Conservation (phyloP, 2,888 invertebrate genomes). For the Adela reaumurella region DNA sequence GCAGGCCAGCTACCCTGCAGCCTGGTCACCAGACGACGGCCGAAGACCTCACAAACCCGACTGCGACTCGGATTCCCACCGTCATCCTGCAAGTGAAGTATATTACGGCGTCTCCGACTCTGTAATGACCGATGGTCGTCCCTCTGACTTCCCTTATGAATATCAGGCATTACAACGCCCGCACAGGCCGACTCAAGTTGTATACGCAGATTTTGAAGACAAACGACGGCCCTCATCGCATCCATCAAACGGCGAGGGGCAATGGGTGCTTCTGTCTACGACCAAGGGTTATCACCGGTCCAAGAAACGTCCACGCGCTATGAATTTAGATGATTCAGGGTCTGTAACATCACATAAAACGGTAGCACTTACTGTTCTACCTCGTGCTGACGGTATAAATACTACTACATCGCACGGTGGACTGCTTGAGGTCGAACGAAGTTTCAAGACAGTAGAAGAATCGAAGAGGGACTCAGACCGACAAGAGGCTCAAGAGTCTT, state of each 20-base stretch:
- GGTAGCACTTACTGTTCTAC: constrained; percentile 69
- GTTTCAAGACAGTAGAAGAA: constrained; percentile 68
- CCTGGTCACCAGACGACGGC: constrained; percentile 41
- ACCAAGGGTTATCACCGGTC: constrained; percentile 69
- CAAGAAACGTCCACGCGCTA: constrained; percentile 42
- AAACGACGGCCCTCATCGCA: constrained; percentile 52
- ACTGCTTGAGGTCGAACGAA: constrained; percentile 69
- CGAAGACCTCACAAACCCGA: constrained; percentile 40
- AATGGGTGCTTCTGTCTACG: constrained; percentile 74
- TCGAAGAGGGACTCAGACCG: constrained; percentile 40
- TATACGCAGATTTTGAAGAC: constrained; percentile 43
- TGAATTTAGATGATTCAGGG: constrained; percentile 23
- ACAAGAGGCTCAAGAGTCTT: constrained; percentile 15
- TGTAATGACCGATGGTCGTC: constrained; percentile 44
- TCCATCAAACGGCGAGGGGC: constrained; percentile 66
- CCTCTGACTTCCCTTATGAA: constrained; percentile 45
- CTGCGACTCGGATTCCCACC: constrained; percentile 33
- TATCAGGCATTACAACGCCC: constrained; percentile 43
- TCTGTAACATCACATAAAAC: constrained; percentile 48
- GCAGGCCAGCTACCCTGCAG: constrained; percentile 25
- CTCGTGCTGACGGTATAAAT: constrained; percentile 61
- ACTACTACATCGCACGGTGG: constrained; percentile 72
- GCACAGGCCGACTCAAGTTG: constrained; percentile 40
- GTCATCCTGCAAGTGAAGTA: constrained; percentile 26
- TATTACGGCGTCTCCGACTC: constrained; percentile 43